A percentile compares a stretch with the other conserved stretches of the same genome.
phyloP scores from a whole-genome alignment of 2,888 invertebrate genomes.

The Pristionchus exspectatus region DNA sequence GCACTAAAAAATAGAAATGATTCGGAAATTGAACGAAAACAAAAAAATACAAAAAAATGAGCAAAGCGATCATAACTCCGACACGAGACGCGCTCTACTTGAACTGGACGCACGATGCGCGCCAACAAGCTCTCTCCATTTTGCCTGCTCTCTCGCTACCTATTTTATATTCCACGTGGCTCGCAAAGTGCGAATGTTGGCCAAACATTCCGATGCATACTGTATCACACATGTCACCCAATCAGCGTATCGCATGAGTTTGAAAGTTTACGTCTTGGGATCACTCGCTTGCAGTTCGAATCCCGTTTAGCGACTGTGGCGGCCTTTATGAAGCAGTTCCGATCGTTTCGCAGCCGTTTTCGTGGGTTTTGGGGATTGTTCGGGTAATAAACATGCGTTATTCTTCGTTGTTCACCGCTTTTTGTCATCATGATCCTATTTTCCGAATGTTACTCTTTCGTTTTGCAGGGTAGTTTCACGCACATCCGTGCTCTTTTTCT shows the following conservation, averaged over 20 bases:
- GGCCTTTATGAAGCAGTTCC: conserved; percentile 46
- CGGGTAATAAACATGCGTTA: not conserved
- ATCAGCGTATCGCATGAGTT: not conserved
- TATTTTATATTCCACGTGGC: not conserved
- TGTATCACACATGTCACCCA: conserved; percentile 11
- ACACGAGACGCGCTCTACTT: not conserved
- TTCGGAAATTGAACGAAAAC: not conserved
- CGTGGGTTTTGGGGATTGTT: not conserved
- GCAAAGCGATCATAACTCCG: not conserved
- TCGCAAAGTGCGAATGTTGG: not conserved
- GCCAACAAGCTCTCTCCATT: not conserved
- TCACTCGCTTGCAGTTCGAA: conserved; percentile 35
- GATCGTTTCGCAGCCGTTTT: conserved; percentile 34
- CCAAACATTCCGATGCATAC: not conserved
- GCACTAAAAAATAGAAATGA: not conserved
- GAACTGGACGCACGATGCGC: not conserved
- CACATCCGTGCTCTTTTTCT: conserved; percentile 50
- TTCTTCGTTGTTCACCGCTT: not conserved
- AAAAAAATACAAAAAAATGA: not conserved
- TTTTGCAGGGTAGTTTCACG: conserved; percentile 52
- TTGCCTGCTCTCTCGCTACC: not conserved
- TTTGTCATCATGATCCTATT: conserved; percentile 15
- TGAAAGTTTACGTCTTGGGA: conserved; percentile 13
- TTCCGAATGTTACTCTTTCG: not conserved
- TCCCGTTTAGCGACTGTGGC: conserved; percentile 1